Evolutionary conservation across 2,113 vertebrate genomes (phyloP).

Genomic region (Fregata magnificens): DNA sequence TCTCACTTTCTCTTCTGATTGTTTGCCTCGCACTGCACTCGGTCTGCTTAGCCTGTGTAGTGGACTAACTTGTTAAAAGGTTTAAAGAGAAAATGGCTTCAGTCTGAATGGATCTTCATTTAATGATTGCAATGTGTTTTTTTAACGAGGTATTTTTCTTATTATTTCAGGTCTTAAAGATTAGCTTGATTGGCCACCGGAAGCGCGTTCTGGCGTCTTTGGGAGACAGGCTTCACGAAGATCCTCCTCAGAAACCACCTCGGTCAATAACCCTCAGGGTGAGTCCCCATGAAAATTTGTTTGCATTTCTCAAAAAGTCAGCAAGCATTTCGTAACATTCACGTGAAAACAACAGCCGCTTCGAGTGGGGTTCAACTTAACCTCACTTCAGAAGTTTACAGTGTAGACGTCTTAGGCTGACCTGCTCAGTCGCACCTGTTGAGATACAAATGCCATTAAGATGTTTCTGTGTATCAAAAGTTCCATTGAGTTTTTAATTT

Average conservation of each 20-base stretch:
- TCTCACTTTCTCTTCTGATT: background rate
- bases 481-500: background rate
- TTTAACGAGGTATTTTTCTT: conserved; percentile 1
- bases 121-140: background rate
- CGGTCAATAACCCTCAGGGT: conserved; percentile 95
- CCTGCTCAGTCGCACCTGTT: background rate
- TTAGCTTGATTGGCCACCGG: conserved; percentile 92
- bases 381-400: background rate
- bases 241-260: conserved; percentile 93
- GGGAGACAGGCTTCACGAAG: conserved; percentile 95
- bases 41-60: background rate
- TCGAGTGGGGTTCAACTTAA: background rate
- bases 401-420: background rate
- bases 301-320: background rate
- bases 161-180: conserved; percentile 90
- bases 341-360: background rate
- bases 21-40: background rate
- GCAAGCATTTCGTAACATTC: background rate
- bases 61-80: background rate
- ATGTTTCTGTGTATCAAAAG: background rate
- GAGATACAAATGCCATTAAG: background rate
- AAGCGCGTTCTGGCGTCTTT: conserved; percentile 94
- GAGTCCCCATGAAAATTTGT: conserved; percentile 41
- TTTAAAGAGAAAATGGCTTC: background rate
- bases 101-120: background rate